Evolutionary conservation across 2,888 invertebrate genomes (phyloP).

Genomic region (Helleia helle): DNA sequence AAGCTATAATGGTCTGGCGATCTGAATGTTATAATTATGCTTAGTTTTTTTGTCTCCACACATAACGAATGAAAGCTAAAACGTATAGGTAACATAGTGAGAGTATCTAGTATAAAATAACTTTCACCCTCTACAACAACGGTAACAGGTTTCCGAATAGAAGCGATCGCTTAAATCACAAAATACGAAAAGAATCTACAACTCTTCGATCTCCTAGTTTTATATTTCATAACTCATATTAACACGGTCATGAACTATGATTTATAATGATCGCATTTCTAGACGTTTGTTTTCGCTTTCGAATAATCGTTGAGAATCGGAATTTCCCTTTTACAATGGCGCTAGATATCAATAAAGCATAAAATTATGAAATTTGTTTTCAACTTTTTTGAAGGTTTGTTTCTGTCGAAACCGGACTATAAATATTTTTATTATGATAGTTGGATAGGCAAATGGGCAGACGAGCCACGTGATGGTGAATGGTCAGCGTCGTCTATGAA

Average conservation of each 20-base stretch:
- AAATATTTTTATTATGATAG: no score
- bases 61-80: background rate
- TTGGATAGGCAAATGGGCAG: no score
- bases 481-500: no score
- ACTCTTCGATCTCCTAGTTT: no score
- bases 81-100: no score
- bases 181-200: no score
- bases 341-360: background rate
- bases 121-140: background rate
- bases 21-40: no score
- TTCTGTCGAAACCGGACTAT: background rate
- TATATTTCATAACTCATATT: no score
- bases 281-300: slow-evolving; percentile 5
- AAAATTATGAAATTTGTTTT: background rate
- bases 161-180: background rate
- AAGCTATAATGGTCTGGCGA: no score
- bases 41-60: no score
- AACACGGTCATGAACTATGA: no score
- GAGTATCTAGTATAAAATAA: background rate
- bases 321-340: slow-evolving; percentile 3
- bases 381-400: background rate
- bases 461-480: no score
- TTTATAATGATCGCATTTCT: background rate
- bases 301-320: slow-evolving; percentile 5
- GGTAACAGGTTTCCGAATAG: background rate